These are phyloP conservation scores for Ophion ventricosus DNA, from an alignment of 2,888 invertebrate species.

Conservation along the genomic window DNA sequence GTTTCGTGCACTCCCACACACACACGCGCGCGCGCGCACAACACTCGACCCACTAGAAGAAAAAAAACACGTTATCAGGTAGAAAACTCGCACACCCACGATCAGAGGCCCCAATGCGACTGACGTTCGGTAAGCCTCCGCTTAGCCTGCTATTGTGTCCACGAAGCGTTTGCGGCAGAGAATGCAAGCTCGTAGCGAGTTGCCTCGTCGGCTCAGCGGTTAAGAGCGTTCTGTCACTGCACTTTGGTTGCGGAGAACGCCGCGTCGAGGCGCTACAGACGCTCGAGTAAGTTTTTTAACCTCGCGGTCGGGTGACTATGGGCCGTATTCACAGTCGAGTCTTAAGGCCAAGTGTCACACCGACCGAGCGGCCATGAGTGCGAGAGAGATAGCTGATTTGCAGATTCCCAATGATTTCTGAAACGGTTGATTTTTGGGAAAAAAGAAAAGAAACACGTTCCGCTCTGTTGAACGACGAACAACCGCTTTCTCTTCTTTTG, in stretches of 20 bases:
- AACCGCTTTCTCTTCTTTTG: too few species aligned
- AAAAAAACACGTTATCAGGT: constrained; percentile 54
- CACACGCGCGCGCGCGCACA: constrained; percentile 64
- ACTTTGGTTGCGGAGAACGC: neutral
- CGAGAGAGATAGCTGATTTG: too few species aligned
- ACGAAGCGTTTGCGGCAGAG: neutral
- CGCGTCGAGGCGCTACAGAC: neutral
- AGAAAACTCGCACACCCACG: constrained; percentile 65
- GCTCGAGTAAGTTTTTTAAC: neutral
- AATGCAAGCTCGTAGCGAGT: neutral
- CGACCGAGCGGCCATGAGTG: too few species aligned
- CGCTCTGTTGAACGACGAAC: too few species aligned
- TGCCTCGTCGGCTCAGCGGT: neutral
- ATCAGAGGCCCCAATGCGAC: constrained; percentile 63
- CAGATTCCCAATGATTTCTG: too few species aligned
- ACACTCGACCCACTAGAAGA: constrained; percentile 40
- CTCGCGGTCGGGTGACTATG: neutral
- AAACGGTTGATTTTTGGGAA: too few species aligned
- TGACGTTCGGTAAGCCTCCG: constrained; percentile 56
- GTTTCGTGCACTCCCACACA: constrained; percentile 65
- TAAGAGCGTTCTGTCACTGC: neutral
- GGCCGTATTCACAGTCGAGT: too few species aligned
- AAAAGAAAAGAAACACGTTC: too few species aligned
- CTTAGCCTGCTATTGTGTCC: neutral
- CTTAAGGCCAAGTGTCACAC: too few species aligned